Conservation (phyloP, 2,113 vertebrate genomes). For the Osmerus eperlanus region DNA sequence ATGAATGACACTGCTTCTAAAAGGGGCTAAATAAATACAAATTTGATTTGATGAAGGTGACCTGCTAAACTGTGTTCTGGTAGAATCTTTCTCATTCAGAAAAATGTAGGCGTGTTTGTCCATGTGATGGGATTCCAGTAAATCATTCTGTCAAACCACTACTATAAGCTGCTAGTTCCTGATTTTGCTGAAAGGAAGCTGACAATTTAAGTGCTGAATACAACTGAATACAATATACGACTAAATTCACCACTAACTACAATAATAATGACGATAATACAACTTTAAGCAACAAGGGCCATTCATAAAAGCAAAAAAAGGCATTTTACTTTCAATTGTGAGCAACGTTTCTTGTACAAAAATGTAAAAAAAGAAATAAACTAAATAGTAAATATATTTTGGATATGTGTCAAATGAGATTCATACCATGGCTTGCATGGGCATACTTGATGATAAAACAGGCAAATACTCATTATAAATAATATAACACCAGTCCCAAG, state of each 20-base stretch:
- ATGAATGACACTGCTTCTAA: no score
- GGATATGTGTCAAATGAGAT: no score
- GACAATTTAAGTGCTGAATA: no score
- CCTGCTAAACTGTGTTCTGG: neutral
- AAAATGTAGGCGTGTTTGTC: constrained; percentile 18
- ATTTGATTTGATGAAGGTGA: no score
- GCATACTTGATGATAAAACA: no score
- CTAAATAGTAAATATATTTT: no score
- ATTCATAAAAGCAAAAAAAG: neutral
- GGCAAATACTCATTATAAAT: neutral
- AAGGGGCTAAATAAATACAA: no score
- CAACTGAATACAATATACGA: no score
- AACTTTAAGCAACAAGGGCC: neutral
- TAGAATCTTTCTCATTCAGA: constrained; percentile 24
- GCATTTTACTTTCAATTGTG: neutral
- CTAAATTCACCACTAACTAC: neutral
- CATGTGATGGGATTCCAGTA: constrained; percentile 20
- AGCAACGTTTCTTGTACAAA: no score
- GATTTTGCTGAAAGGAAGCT: constrained; percentile 6
- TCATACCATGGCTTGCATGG: no score
- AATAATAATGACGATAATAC: neutral
- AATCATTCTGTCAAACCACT: constrained; percentile 3
- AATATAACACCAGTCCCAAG: constrained; percentile 21
- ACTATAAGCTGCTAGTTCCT: constrained; percentile 9
- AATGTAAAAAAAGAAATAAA: no score